Base-by-base conservation (phyloP, 2,113 vertebrate genomes). In the Muscicapa adusta region DNA sequence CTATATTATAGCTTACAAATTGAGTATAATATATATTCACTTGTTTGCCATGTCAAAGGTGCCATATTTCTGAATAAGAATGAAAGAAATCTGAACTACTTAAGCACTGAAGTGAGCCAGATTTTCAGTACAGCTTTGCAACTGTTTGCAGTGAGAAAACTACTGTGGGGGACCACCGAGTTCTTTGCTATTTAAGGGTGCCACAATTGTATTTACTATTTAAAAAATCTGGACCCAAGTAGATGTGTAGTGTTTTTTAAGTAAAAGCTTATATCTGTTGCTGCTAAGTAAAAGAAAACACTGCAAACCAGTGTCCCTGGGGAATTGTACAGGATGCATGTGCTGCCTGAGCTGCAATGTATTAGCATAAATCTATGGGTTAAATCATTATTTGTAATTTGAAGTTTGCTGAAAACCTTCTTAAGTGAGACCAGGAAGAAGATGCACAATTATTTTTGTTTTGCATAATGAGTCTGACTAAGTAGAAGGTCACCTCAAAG, bases 401-500 rank as follows among this genome's bases (percentile, higher is more conserved):
- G 75, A 95, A 71, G 34, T 86, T 95, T 92, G 71, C 63, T 9
- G 13, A 74, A 94, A 94, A 67, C 24, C 47, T 88, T 78, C 89
- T 75, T 65, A 87, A 89, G 62, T 82, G 70, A 93, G 66, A 77
- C 17, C 23, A 72, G 63, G 54, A 89, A 75, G 77, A 87, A 94
- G 47, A 66, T 65, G 65, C 25, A 68, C 54, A 61, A 84, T 95
- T 88, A 60, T 95, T 93, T 93, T 93, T 94, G 72, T 91, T 96
- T 91, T 85, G 67, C 86, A 87, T 95, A 94, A 95, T 93, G 84
- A 96, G 91, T 61, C 71, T 88, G 56, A 50, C 54, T 84, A 61
- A 89, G 62, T 83, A 93, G 94, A 96, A 97, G 94, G 96, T 95
- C 93, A 95, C 77, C 76, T 90, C 51, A 67, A 93, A 95, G 95